phyloP scores from a whole-genome alignment of 1,140 invertebrate species.

The Drosophila parvula region DNA sequence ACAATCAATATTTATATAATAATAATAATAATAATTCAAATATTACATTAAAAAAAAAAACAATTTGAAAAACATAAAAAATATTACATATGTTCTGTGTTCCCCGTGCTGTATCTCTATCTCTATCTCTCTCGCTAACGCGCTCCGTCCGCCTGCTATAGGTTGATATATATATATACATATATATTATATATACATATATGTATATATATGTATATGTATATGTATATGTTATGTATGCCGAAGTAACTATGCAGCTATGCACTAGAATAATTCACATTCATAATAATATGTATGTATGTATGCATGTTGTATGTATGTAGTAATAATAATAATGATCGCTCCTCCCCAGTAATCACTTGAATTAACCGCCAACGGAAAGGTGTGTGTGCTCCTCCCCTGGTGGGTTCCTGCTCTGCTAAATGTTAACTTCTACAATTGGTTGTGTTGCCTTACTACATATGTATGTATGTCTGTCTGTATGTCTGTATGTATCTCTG shows the following conservation, averaged over 20 bases:
- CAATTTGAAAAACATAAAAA: slow-evolving; percentile 76
- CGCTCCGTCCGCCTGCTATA: slow-evolving; percentile 10
- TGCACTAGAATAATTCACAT: slow-evolving; percentile 59
- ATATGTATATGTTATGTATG: slow-evolving; percentile 29
- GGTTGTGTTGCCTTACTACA: neutral
- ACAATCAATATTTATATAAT: slow-evolving; percentile 76
- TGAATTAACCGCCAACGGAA: slow-evolving; percentile 12
- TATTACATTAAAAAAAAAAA: slow-evolving; percentile 64
- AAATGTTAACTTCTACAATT: slow-evolving; percentile 60
- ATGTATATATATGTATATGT: slow-evolving; percentile 26
- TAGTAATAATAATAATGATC: neutral
- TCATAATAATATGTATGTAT: slow-evolving; percentile 26
- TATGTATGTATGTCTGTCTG: too few relatives aligned
- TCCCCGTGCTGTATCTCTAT: slow-evolving; percentile 33
- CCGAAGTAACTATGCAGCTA: slow-evolving; percentile 41
- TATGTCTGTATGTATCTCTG: too few relatives aligned
- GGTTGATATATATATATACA: slow-evolving; percentile 23
- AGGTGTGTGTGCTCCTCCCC: slow-evolving; percentile 1
- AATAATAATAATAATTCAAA: slow-evolving; percentile 61
- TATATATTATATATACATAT: slow-evolving; percentile 21
- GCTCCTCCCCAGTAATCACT: slow-evolving; percentile 6
- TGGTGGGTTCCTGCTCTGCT: slow-evolving; percentile 37
- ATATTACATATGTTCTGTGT: slow-evolving; percentile 70
- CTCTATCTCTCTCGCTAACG: slow-evolving; percentile 28
- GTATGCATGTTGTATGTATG: too few relatives aligned